Conservation (phyloP, 2,113 vertebrate species). For the Ictalurus punctatus region DNA sequence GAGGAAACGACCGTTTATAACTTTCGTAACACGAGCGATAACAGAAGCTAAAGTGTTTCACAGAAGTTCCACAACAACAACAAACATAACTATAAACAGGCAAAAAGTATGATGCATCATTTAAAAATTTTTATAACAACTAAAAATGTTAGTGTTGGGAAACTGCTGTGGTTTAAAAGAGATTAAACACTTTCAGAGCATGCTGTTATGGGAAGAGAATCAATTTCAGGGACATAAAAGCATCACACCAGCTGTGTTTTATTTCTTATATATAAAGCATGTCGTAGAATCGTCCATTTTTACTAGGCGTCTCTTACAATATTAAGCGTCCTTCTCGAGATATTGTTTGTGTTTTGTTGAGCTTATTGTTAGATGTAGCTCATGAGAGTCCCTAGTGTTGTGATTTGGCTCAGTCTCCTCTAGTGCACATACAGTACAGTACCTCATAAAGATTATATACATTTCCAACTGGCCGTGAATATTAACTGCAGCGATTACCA, state of each 20-base stretch:
- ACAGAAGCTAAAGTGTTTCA: not conserved
- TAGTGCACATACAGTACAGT: not conserved
- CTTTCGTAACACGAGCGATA: not conserved
- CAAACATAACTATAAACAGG: not conserved
- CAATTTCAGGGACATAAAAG: not conserved
- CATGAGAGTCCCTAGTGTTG: not conserved
- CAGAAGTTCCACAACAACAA: not conserved
- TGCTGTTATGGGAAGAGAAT: not conserved
- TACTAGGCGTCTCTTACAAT: not conserved
- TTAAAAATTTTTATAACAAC: not conserved
- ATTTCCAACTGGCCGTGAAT: not conserved
- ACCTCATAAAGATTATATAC: not conserved
- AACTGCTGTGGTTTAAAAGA: not conserved
- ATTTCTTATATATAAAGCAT: not conserved
- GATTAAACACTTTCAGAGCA: not conserved
- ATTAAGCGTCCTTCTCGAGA: not conserved
- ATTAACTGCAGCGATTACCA: not conserved
- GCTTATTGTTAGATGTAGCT: not conserved
- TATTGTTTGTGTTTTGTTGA: not conserved
- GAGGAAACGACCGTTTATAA: not conserved
- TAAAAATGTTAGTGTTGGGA: not conserved
- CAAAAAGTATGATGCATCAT: not conserved
- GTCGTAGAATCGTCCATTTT: not conserved
- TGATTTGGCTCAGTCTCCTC: not conserved
- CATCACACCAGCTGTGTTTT: not conserved